phyloP scores from a whole-genome alignment of 1,140 invertebrate species.

The Drosophila suzukii region DNA sequence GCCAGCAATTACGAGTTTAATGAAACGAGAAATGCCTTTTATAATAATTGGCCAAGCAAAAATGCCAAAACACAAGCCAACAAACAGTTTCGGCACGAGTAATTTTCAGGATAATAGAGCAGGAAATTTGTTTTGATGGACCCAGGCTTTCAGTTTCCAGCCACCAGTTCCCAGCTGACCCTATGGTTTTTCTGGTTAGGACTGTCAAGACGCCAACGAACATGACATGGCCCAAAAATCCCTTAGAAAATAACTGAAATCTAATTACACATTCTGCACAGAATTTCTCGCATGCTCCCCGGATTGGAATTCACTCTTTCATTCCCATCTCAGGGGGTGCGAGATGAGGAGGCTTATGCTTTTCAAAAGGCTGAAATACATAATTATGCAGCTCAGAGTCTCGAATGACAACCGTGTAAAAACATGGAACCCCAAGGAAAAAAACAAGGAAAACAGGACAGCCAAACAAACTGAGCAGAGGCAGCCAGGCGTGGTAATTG shows the following conservation, averaged over 20 bases:
- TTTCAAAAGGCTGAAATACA: conserved; percentile 42
- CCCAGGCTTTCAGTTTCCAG: too few relatives aligned
- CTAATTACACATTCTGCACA: conserved; percentile 39
- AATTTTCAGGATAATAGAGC: conserved; percentile 21
- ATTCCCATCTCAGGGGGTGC: neutral
- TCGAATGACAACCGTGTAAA: conserved; percentile 52
- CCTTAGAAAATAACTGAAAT: conserved; percentile 32
- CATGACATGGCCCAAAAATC: conserved; percentile 9
- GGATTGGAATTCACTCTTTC: conserved; percentile 31
- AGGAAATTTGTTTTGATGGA: conserved; percentile 27
- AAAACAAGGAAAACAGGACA: conserved; percentile 30
- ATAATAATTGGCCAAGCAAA: conserved; percentile 61
- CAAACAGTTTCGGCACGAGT: conserved; percentile 29
- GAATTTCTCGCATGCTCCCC: conserved; percentile 9
- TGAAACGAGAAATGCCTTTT: conserved; percentile 73
- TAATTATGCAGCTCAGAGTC: conserved; percentile 62
- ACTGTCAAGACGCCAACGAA: neutral
- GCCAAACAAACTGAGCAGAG: conserved; percentile 39
- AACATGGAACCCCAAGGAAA: conserved; percentile 16
- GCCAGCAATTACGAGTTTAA: conserved; percentile 68
- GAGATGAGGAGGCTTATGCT: conserved; percentile 11
- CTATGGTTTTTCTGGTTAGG: neutral
- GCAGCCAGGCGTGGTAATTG: conserved; percentile 71
- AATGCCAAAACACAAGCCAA: conserved; percentile 36
- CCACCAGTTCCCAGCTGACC: neutral